phyloP scores from a whole-genome alignment of 2,797 vertebrate genomes.

The Vireo griseus region DNA sequence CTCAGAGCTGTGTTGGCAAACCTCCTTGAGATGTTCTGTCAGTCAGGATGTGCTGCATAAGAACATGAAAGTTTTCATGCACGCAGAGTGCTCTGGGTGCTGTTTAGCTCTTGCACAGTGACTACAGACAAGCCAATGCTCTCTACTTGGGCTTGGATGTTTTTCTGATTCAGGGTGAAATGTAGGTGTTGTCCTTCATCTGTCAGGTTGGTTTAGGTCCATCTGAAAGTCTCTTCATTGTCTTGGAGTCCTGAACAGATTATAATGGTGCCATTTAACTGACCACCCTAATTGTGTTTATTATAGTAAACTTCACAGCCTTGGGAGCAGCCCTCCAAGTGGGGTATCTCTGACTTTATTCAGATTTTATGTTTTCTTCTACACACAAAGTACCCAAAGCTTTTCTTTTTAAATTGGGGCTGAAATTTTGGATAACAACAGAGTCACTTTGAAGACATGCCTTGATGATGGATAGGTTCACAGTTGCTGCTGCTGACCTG shows the following conservation, averaged over 20 bases:
- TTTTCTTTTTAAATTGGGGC: neutral
- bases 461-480: neutral
- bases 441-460: neutral
- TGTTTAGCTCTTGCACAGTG: neutral
- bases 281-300: neutral
- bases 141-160: neutral
- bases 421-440: neutral
- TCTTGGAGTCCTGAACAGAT: neutral
- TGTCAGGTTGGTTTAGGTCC: neutral
- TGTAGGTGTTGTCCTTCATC: neutral
- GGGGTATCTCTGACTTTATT: neutral
- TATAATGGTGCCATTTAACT: neutral
- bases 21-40: neutral
- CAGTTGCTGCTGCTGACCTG: neutral
- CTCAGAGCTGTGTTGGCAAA: neutral
- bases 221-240: neutral
- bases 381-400: neutral
- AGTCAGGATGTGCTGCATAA: neutral
- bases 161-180: neutral
- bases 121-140: neutral
- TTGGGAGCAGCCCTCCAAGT: neutral
- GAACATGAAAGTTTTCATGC: neutral
- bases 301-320: neutral
- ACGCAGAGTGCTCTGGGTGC: neutral
- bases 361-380: neutral